These are phyloP conservation scores for Ovibos moschatus DNA, from an alignment of 2,113 vertebrate genomes.

Conservation along the genomic window DNA sequence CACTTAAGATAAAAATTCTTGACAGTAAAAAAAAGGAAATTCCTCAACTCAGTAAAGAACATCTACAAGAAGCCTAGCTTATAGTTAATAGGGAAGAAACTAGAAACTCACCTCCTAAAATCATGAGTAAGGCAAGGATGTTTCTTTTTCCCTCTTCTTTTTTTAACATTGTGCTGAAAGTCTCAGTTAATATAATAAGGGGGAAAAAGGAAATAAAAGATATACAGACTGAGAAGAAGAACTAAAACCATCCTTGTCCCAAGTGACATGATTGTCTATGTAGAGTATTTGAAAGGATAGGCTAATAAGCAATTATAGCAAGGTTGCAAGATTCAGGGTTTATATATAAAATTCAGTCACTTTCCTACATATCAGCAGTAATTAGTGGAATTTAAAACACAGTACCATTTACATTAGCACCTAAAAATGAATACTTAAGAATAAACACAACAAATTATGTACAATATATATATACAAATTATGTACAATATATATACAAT, in stretches of 20 bases:
- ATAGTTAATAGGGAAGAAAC: not conserved
- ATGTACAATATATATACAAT: not conserved
- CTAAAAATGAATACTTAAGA: not conserved
- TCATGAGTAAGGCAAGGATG: not conserved
- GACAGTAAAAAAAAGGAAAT: not conserved
- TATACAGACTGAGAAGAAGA: not conserved
- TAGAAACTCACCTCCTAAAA: not conserved
- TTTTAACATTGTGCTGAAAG: not conserved
- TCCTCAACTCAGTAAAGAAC: not conserved
- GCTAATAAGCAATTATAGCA: not conserved
- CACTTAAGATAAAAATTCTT: not conserved
- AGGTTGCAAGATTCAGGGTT: not conserved
- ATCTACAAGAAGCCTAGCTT: not conserved
- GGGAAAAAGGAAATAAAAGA: not conserved
- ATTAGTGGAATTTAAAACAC: not conserved
- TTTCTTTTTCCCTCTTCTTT: not conserved
- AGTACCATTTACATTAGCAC: not conserved
- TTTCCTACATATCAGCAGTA: not conserved
- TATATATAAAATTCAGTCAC: not conserved
- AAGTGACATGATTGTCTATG: not conserved
- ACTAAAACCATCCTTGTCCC: not conserved
- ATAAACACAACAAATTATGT: not conserved
- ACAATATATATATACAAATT: not conserved
- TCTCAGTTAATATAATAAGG: not conserved
- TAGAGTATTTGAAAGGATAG: not conserved